phyloP scores from a whole-genome alignment of 1,140 invertebrate species.

The Magallana angulata region DNA sequence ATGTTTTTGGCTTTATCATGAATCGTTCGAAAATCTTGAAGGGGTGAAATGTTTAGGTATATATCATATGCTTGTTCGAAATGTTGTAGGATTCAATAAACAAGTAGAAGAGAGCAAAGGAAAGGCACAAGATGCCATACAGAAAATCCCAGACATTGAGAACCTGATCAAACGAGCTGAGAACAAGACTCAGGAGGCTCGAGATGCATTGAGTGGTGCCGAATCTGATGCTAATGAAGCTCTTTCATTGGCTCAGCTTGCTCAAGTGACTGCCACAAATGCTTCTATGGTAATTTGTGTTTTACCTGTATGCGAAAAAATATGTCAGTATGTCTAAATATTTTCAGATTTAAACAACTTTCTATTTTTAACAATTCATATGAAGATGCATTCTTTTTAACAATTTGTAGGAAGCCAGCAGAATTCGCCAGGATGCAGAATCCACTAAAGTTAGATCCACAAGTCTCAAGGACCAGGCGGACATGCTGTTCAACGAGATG shows the following conservation, averaged over 20 bases:
- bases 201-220: slow-evolving; percentile 85
- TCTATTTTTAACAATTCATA: neutral
- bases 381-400: neutral
- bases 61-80: too few species aligned
- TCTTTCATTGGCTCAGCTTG: slow-evolving; percentile 87
- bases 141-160: slow-evolving; percentile 83
- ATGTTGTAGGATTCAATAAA: slow-evolving; percentile 89
- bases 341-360: neutral
- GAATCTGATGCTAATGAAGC: slow-evolving; percentile 89
- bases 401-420: slow-evolving; percentile 84
- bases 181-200: slow-evolving; percentile 82
- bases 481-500: slow-evolving; percentile 86
- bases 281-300: slow-evolving; percentile 84
- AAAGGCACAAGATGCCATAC: slow-evolving; percentile 86
- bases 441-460: slow-evolving; percentile 87
- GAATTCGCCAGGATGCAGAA: slow-evolving; percentile 88
- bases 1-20: too few species aligned
- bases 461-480: slow-evolving; percentile 88
- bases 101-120: slow-evolving; percentile 90
- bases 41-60: too few species aligned
- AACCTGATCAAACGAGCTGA: slow-evolving; percentile 84
- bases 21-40: too few species aligned
- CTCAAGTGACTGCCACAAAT: slow-evolving; percentile 86
- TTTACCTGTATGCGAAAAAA: neutral
- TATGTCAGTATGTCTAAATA: too few species aligned